Evolutionary conservation across 2,113 vertebrate species (phyloP).

Genomic region (Mastomys coucha): DNA sequence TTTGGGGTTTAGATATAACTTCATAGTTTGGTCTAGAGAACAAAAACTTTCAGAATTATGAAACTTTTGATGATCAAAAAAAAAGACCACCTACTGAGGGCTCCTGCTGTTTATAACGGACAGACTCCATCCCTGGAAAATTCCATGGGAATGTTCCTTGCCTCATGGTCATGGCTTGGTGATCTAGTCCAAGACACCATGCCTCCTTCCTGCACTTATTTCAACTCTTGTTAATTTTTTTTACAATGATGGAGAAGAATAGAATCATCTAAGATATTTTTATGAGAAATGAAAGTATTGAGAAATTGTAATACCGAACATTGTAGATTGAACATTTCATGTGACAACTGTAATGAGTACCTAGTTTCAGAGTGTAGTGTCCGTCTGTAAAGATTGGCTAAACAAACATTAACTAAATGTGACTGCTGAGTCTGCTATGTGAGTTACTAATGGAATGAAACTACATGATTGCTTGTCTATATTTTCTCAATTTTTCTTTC

Average conservation of each 20-base stretch:
- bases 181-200: background rate
- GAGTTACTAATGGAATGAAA: background rate
- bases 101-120: constrained; percentile 10
- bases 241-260: constrained; percentile 25
- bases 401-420: constrained; percentile 15
- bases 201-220: background rate
- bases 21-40: constrained; percentile 71
- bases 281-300: constrained; percentile 47
- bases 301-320: constrained; percentile 8
- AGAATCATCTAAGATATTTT: constrained; percentile 10
- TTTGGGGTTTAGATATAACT: constrained; percentile 69
- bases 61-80: constrained; percentile 69
- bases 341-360: background rate
- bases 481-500: background rate
- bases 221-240: constrained; percentile 29
- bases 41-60: constrained; percentile 76
- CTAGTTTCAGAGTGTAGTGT: background rate
- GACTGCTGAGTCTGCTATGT: background rate
- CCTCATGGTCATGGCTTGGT: constrained; percentile 1
- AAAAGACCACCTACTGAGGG: constrained; percentile 72
- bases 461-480: background rate
- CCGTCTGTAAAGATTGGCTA: background rate
- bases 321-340: background rate
- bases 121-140: constrained; percentile 16
- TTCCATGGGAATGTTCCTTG: background rate